These are phyloP conservation scores for Aspidoscelis tigris DNA, from an alignment of 2,113 vertebrate genomes.

Conservation along the genomic window DNA sequence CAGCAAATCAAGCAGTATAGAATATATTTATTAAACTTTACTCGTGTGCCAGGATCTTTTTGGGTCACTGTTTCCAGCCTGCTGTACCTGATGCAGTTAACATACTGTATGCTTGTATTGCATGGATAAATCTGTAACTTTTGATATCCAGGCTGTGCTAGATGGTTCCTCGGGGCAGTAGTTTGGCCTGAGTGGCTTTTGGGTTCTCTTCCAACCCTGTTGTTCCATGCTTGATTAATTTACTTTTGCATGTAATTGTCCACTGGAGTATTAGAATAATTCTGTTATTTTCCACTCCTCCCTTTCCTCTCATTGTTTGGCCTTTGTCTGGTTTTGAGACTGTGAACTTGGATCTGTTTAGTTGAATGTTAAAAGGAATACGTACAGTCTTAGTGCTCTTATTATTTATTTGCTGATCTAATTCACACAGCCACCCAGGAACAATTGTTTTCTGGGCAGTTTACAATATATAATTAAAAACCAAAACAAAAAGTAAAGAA, in stretches of 20 bases:
- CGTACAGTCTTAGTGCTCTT: neutral
- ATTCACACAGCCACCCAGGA: too few species aligned
- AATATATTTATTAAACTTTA: neutral
- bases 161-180: constrained; percentile 1
- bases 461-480: too few species aligned
- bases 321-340: constrained; percentile 1
- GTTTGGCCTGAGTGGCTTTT: constrained; percentile 6
- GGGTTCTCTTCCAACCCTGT: constrained; percentile 1
- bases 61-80: neutral
- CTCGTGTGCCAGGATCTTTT: neutral
- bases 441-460: too few species aligned
- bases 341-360: neutral
- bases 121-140: neutral
- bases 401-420: neutral
- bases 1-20: neutral
- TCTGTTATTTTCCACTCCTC: neutral
- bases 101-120: neutral
- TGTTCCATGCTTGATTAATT: neutral
- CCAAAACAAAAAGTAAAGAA: too few species aligned
- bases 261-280: constrained; percentile 13
- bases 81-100: neutral
- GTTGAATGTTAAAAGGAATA: neutral
- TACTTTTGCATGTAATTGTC: constrained; percentile 15
- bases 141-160: constrained; percentile 1
- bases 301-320: constrained; percentile 21